Evolutionary conservation across 1,140 invertebrate species (phyloP), one percentile per base, ranked within the genome.

Genomic region (Periplaneta americana): DNA sequence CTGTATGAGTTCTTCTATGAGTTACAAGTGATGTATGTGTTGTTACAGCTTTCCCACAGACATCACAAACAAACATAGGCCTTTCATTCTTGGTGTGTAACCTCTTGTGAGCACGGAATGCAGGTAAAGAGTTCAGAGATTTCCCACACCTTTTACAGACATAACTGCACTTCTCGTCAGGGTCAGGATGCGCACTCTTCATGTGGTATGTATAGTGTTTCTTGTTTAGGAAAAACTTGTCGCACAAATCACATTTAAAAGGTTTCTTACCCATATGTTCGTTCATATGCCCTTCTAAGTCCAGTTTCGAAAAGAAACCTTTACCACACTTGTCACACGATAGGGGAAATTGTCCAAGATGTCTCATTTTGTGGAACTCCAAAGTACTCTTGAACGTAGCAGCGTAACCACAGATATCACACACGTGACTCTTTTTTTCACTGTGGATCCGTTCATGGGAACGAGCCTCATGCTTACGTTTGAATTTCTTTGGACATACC

Each of bases 291-390:
- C 91, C 88, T 82, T 91, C 91, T 22, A 18, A 92, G 84, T 83
- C 92, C 91, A 37, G 90, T 76, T 90, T 90, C 83, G 87, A 89
- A 2, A 88, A 85, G 37, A 91, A 92, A 0, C 89, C 88, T 82
- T 90, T 91, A 39, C 90, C 86, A 78, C 89, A 90, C 10, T 91
- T 88, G 75, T 92, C 91, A 84, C 93, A 94, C 2, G 89, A 88
- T 82, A 91, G 92, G 0, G 91, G 91, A 80, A 87, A 90, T 37
- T 88, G 87, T 0, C 90, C 93, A 11, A 91, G 93, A 84, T 95
- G 89, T 0, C 81, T 86, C 80, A 88, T 88, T 0, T 87, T 86
- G 37, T 89, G 89, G 0, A 79, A 11, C 0, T 86, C 85, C 17
- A 89, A 81, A 2, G 88, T 85, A 83, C 79, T 18, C 4, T 86